Conservation (phyloP, 2,113 vertebrate genomes). For the Melanotaenia duboulayi region DNA sequence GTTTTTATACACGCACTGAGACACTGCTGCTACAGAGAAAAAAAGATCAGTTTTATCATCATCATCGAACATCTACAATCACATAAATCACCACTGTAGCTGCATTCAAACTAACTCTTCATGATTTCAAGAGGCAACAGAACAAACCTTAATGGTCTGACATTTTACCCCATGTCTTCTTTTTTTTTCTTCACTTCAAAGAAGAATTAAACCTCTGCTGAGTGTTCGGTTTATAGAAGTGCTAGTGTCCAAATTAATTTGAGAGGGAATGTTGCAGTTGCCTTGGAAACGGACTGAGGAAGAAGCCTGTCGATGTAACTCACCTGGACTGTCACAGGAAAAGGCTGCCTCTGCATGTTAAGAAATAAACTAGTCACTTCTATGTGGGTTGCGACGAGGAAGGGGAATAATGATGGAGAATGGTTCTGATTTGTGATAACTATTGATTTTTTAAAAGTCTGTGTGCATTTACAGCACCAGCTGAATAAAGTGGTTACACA, state of each 20-base stretch:
- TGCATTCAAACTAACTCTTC: slow-evolving; percentile 7
- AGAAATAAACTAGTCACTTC: slow-evolving; percentile 42
- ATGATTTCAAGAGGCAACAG: slow-evolving; percentile 31
- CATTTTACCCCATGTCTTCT: slow-evolving; percentile 28
- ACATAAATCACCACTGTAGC: slow-evolving; percentile 3
- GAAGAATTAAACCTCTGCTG: slow-evolving; percentile 45
- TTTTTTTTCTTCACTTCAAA: slow-evolving; percentile 21
- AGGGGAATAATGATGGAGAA: slow-evolving; percentile 28
- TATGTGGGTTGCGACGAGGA: slow-evolving; percentile 8
- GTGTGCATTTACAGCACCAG: not conserved
- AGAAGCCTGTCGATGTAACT: slow-evolving; percentile 40
- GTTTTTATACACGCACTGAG: not conserved
- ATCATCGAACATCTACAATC: slow-evolving; percentile 27
- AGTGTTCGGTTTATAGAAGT: slow-evolving; percentile 57
- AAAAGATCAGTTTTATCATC: not conserved
- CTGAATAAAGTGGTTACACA: not conserved
- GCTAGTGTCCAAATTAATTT: slow-evolving; percentile 66
- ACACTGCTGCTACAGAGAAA: not conserved
- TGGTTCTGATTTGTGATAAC: slow-evolving; percentile 32
- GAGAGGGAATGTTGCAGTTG: slow-evolving; percentile 66
- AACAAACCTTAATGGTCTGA: slow-evolving; percentile 34
- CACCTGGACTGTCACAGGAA: slow-evolving; percentile 38
- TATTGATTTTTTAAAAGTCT: slow-evolving; percentile 40
- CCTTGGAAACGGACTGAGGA: slow-evolving; percentile 64
- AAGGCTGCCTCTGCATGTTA: slow-evolving; percentile 41